These are phyloP conservation scores for Neoitamus cyanurus DNA, from an alignment of 2,888 invertebrate species.

Conservation along the genomic window DNA sequence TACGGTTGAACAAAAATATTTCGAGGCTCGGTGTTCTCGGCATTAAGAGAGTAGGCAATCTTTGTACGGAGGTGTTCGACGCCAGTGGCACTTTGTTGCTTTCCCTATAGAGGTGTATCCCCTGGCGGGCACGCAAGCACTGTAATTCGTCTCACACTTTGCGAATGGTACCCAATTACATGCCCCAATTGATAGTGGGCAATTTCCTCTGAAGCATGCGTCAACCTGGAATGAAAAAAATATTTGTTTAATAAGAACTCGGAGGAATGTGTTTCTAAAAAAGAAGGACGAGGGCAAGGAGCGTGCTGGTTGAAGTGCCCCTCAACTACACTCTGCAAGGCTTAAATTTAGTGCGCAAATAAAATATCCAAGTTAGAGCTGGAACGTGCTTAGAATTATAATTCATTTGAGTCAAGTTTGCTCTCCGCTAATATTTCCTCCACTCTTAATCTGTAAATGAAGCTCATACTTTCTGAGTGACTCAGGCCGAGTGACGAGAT, in stretches of 20 bases:
- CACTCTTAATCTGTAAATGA: too few relatives aligned
- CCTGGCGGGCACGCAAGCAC: conserved; percentile 60
- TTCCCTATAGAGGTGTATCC: conserved; percentile 57
- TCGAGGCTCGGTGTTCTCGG: not conserved
- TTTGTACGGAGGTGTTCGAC: conserved; percentile 62
- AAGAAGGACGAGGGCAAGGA: not conserved
- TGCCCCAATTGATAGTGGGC: conserved; percentile 51
- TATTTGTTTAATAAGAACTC: not conserved
- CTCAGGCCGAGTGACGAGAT: not conserved
- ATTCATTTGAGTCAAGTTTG: too few relatives aligned
- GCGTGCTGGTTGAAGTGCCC: not conserved
- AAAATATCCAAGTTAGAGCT: not conserved
- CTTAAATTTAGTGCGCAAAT: not conserved
- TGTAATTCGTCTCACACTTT: conserved; percentile 62
- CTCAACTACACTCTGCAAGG: too few relatives aligned
- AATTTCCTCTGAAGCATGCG: conserved; percentile 58
- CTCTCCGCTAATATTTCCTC: too few relatives aligned
- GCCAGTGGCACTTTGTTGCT: conserved; percentile 62
- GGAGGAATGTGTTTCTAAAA: not conserved
- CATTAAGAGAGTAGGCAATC: conserved; percentile 56
- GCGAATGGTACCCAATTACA: conserved; percentile 62
- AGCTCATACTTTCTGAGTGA: not conserved
- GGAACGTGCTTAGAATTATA: too few relatives aligned
- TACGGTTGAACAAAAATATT: not conserved
- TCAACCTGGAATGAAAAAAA: conserved; percentile 56